These are phyloP conservation scores for Poecilus cupreus DNA, from an alignment of 2,888 invertebrate genomes.

Conservation along the genomic window DNA sequence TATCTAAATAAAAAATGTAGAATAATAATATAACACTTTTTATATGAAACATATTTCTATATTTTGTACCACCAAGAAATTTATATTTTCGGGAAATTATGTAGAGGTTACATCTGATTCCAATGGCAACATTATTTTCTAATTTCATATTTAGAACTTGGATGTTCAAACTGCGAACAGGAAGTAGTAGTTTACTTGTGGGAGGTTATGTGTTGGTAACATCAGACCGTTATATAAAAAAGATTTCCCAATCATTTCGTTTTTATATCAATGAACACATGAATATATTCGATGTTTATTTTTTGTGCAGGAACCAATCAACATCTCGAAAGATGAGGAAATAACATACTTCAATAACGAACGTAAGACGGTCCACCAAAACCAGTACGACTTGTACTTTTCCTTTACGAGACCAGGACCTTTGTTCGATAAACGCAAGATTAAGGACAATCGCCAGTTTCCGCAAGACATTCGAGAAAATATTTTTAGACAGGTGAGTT, in stretches of 20 bases:
- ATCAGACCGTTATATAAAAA: neutral
- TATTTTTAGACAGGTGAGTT: slow-evolving; percentile 70
- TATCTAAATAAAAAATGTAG: neutral
- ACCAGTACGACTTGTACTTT: slow-evolving; percentile 70
- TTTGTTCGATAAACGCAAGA: slow-evolving; percentile 69
- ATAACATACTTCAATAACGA: slow-evolving; percentile 70
- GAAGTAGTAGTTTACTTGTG: neutral
- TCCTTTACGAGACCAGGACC: slow-evolving; percentile 69
- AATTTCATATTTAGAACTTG: no score
- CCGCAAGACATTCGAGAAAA: slow-evolving; percentile 68
- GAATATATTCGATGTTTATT: neutral
- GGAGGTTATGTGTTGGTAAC: no score
- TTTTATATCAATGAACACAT: neutral
- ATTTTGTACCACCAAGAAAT: no score
- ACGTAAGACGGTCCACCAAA: slow-evolving; percentile 61
- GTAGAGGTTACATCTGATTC: no score
- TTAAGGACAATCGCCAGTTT: slow-evolving; percentile 68
- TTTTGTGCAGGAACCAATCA: slow-evolving; percentile 64
- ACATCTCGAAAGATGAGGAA: slow-evolving; percentile 64
- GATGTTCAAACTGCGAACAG: no score
- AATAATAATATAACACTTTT: neutral
- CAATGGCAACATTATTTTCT: neutral
- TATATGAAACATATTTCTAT: no score
- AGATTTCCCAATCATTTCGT: neutral
- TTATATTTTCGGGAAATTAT: no score